Conservation (phyloP, 1,140 invertebrate genomes). For the Danaus plexippus region DNA sequence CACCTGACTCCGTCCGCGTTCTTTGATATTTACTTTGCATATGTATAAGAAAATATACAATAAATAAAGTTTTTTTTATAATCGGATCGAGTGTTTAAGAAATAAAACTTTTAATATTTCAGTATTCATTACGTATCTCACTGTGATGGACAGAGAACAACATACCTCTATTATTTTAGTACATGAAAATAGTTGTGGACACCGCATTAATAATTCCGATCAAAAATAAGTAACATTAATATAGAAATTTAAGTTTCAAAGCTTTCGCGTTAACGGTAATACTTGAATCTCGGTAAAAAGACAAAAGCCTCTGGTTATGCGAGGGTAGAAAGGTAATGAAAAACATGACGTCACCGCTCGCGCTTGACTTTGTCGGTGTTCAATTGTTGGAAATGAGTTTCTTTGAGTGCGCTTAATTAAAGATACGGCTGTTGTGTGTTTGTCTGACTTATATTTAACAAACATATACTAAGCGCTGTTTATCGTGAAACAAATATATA, state of each 20-base stretch:
- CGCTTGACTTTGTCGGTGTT: constrained; percentile 18
- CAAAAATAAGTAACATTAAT: not conserved
- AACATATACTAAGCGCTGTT: too few species aligned
- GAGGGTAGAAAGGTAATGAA: constrained; percentile 42
- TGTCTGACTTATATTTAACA: too few species aligned
- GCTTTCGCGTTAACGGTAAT: constrained; percentile 13
- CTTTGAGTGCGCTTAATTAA: not conserved
- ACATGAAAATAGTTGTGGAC: too few species aligned
- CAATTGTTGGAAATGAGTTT: not conserved
- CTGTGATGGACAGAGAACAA: too few species aligned
- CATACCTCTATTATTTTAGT: too few species aligned
- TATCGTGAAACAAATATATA: too few species aligned
- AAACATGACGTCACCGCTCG: constrained; percentile 42
- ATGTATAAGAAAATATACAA: too few species aligned
- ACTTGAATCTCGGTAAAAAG: constrained; percentile 32
- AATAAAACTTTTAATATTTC: not conserved
- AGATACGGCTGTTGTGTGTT: not conserved
- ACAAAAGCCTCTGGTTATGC: constrained; percentile 44
- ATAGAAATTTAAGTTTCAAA: constrained; percentile 11
- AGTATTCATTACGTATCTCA: not conserved
- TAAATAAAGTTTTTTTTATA: too few species aligned
- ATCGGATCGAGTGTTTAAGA: too few species aligned
- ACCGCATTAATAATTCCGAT: too few species aligned
- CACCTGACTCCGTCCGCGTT: too few species aligned
- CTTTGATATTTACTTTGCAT: too few species aligned